Percentiles rank a stretch among this genome's conserved stretches.
These are phyloP conservation scores for Nestor notabilis DNA, from an alignment of 2,113 vertebrate species.

Conservation along the genomic window DNA sequence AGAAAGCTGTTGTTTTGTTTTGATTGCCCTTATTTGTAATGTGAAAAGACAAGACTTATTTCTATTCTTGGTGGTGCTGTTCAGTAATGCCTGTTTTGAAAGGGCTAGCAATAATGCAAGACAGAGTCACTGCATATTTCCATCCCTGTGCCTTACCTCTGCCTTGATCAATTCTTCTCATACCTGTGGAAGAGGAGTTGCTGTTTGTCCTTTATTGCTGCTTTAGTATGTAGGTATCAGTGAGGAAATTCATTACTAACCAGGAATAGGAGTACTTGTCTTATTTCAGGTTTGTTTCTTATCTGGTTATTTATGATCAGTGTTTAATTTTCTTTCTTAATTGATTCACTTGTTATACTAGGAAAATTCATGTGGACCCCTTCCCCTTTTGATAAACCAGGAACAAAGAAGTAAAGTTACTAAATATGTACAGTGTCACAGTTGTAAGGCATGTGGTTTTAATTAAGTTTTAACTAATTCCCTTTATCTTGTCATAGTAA, in stretches of 20 bases:
- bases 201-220: not conserved
- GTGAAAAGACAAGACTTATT: conserved; percentile 11
- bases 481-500: conserved; percentile 74
- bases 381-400: conserved; percentile 26
- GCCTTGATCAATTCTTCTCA: not conserved
- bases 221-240: not conserved
- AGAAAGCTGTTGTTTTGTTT: not conserved
- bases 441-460: conserved; percentile 66
- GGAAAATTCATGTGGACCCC: conserved; percentile 4
- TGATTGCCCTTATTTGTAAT: not conserved
- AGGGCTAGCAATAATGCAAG: not conserved
- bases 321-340: conserved; percentile 57
- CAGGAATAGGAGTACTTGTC: not conserved
- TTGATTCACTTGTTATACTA: conserved; percentile 10
- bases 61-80: not conserved
- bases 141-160: not conserved
- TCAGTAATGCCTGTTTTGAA: not conserved
- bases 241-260: conserved; percentile 6
- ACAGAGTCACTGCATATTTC: not conserved
- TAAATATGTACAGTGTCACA: conserved; percentile 42
- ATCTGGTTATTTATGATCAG: conserved; percentile 48
- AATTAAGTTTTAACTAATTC: conserved; percentile 80
- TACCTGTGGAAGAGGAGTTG: not conserved
- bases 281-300: conserved; percentile 48
- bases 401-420: conserved; percentile 55